Base-by-base conservation (phyloP, 1,140 invertebrate genomes). In the Cephus cinctus region DNA sequence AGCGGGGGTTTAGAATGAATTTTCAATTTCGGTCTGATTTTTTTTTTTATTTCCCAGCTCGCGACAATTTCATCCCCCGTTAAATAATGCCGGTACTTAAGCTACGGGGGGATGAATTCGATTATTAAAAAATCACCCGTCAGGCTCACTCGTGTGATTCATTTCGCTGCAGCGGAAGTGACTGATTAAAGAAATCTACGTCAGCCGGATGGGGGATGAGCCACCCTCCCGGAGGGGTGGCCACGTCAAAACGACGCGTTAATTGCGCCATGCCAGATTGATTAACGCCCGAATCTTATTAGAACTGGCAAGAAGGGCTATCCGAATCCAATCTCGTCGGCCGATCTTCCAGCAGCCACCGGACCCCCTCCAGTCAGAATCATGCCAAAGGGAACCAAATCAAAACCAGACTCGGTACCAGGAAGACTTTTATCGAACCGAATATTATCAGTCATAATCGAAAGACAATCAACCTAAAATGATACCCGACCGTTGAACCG, bases 101-200 rank as follows among this genome's bases (percentile, higher is more conserved):
- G 14, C 35, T 38, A 23, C 20, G 38, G 38, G n/a, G n/a, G n/a
- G n/a, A n/a, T 41, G 8, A 11, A 41, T 11, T 47, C 46, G 45
- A 61, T 65, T 57, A 57, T 53, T 63, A 63, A 59, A 63, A 63
- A 62, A 65, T 64, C 58, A 50, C 54, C 59, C 53, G 59, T 64
- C 63, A 64, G 47, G 44, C 48, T 64, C 61, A 65, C 56, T 64
- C 47, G 63, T 38, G 63, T 57, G 51, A 65, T 64, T 64, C 55
- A 67, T 67, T 64, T 67, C 43, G 44, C 50, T 50, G 14, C 32
- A 21, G 27, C 18, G 49, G 43, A 54, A 53, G 53, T 67, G 65
- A 67, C 65, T 67, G 65, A 67, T 67, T 67, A 65, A 67, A 67
- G 59, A 67, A 64, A 63, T 64, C 56, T 56, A 57, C 53, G 63